phyloP scores from a whole-genome alignment of 2,113 vertebrate genomes.

The Bufo gargarizans region DNA sequence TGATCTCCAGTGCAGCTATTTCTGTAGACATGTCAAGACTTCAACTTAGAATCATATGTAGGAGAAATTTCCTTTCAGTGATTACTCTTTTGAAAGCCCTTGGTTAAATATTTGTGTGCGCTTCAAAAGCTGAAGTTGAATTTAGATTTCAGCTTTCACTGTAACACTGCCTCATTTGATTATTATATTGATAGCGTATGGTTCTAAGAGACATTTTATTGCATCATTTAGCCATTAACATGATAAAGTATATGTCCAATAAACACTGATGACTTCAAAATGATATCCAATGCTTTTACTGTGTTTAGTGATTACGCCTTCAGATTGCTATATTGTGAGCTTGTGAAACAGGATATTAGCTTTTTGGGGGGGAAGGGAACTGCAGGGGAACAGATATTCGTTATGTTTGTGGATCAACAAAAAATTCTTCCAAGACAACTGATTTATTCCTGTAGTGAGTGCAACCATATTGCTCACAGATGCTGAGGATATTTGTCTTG shows the following conservation, averaged over 20 bases:
- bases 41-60: not conserved
- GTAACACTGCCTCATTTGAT: not conserved
- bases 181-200: not conserved
- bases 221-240: not conserved
- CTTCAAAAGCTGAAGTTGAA: not conserved
- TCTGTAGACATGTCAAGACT: not conserved
- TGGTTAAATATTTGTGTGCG: not conserved
- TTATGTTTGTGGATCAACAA: conserved; percentile 29
- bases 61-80: not conserved
- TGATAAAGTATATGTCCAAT: not conserved
- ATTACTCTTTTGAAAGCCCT: not conserved
- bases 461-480: conserved; percentile 48
- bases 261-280: not conserved
- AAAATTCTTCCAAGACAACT: conserved; percentile 30
- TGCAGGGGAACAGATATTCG: not conserved
- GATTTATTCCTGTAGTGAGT: conserved; percentile 39
- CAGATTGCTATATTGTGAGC: not conserved
- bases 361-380: not conserved
- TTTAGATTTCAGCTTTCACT: not conserved
- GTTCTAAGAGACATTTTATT: conserved; percentile 3
- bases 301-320: not conserved
- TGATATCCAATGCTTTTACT: not conserved
- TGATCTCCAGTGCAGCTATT: not conserved
- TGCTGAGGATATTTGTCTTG: conserved; percentile 36
- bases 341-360: not conserved